Evolutionary conservation across 2,797 vertebrate species (phyloP), one percentile per base, ranked within the genome.

Genomic region (Peromyscus attwateri): DNA sequence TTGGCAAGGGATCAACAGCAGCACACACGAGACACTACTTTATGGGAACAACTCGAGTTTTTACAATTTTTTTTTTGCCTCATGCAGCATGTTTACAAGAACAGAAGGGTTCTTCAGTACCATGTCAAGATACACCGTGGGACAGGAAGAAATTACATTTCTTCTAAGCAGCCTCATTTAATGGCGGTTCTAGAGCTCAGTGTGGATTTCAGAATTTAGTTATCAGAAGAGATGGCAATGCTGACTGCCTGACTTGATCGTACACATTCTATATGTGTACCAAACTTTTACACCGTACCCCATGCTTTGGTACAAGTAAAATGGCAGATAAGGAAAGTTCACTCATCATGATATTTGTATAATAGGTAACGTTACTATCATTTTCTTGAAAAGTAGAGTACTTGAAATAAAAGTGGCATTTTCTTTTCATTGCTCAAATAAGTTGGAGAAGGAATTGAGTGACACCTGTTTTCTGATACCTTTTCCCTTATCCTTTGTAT

Each of bases 121-220:
- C 57, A 52, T 66, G 89, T 94, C 83, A 91, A 90, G 27, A 95
- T 83, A 89, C 6, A 85, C 9, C 16, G 29, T 27, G 84, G 89
- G 73, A 80, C 37, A 89, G 94, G 46, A 95, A 95, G 91, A 97
- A 93, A 89, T 89, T 81, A 70, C 79, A 25, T 95, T 95, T 96
- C 49, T 64, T 96, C 49, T 89, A 21, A 70, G 85, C n/a, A 81
- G 64, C 49, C 75, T 55, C 92, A 79, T 85, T 79, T 84, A 91
- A 82, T 84, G 80, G 92, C 79, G 76, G 70, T 68, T 91, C 73
- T 23, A 95, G 62, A 96, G 94, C 75, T 95, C 40, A 8, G 8
- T 16, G 52, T 90, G 91, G 83, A 94, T 81, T 66, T 97, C 93
- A 88, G 82, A 90, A 88, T 95, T 97, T 46, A 68, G 88, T 95